These are phyloP conservation scores for Marmota monax DNA, from an alignment of 2,113 vertebrate species.

Conservation along the genomic window DNA sequence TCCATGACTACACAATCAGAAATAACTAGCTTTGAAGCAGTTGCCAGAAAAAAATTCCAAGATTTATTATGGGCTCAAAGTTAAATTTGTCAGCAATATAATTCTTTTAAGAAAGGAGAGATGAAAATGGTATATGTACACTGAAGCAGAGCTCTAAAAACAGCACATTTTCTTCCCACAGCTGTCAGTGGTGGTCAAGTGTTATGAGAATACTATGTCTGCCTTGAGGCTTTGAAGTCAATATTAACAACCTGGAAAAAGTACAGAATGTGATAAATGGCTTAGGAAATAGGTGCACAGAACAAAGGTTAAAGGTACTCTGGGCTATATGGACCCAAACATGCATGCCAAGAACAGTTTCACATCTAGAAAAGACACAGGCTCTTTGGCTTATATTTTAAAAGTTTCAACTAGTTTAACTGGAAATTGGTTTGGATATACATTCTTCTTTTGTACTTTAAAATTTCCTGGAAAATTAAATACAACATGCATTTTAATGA, in stretches of 20 bases:
- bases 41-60: constrained; percentile 75
- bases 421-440: constrained; percentile 66
- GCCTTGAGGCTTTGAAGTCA: constrained; percentile 63
- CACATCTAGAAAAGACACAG: constrained; percentile 28
- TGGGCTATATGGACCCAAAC: neutral
- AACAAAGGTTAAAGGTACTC: constrained; percentile 58
- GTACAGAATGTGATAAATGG: constrained; percentile 41
- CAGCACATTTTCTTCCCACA: constrained; percentile 64
- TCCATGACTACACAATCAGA: constrained; percentile 80
- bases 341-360: constrained; percentile 23
- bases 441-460: constrained; percentile 65
- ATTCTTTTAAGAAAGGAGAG: constrained; percentile 72
- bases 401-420: constrained; percentile 63
- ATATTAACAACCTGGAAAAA: constrained; percentile 54
- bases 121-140: constrained; percentile 58
- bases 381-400: constrained; percentile 40
- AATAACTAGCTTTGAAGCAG: constrained; percentile 76
- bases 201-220: constrained; percentile 65
- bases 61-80: constrained; percentile 74
- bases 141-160: constrained; percentile 66
- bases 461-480: constrained; percentile 80
- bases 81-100: constrained; percentile 79
- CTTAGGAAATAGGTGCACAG: neutral
- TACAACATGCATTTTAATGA: constrained; percentile 69
- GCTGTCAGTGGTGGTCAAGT: constrained; percentile 72